These are phyloP conservation scores for Pogonophryne albipinna DNA, from an alignment of 2,797 vertebrate genomes.

Conservation along the genomic window DNA sequence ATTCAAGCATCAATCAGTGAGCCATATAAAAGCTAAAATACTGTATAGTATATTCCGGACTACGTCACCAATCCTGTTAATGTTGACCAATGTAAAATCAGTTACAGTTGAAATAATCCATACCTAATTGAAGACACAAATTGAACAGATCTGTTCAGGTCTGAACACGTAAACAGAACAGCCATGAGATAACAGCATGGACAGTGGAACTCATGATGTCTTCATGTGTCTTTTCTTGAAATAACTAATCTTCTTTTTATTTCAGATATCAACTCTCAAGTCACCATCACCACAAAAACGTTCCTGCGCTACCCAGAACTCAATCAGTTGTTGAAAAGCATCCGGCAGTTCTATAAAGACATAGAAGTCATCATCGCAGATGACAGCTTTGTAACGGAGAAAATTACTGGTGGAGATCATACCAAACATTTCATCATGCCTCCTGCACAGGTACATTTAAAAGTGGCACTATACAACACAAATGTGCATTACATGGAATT, in stretches of 20 bases:
- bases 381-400: conserved; percentile 75
- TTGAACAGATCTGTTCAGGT: not conserved
- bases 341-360: conserved; percentile 79
- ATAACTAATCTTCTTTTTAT: not conserved
- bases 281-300: conserved; percentile 74
- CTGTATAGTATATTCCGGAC: not conserved
- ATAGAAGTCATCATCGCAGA: conserved; percentile 84
- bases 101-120: not conserved
- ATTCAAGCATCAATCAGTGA: not conserved
- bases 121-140: too few relatives aligned
- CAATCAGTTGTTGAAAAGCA: conserved; percentile 73
- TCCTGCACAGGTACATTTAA: conserved; percentile 82
- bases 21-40: too few relatives aligned
- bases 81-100: too few relatives aligned
- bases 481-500: too few relatives aligned
- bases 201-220: too few relatives aligned
- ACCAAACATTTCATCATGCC: conserved; percentile 84
- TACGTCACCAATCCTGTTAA: too few relatives aligned
- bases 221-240: too few relatives aligned
- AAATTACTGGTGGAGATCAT: conserved; percentile 62
- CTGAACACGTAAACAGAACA: not conserved
- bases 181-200: too few relatives aligned
- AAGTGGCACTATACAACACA: too few relatives aligned
- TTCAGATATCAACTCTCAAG: conserved; percentile 80
- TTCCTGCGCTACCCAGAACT: conserved; percentile 80